A percentile compares a stretch with the other conserved stretches of the same genome.
These are phyloP conservation scores for Catharus fuscescens DNA, from an alignment of 2,113 vertebrate species.

Conservation along the genomic window DNA sequence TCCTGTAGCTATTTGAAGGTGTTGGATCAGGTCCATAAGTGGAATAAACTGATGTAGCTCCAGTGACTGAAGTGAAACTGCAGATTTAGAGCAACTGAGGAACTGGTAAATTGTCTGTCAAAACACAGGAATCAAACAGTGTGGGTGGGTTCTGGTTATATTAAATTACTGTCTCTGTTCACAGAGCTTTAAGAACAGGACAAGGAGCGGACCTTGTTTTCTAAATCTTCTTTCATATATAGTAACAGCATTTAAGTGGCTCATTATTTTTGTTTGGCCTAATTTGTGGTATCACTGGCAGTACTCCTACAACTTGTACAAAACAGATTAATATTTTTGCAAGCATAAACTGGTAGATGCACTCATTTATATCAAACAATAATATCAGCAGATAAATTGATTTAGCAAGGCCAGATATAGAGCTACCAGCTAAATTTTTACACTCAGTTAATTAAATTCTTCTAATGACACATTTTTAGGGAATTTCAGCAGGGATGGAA, in stretches of 20 bases:
- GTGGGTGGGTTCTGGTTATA: conserved; percentile 55
- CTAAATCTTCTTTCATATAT: conserved; percentile 43
- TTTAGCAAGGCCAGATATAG: not conserved
- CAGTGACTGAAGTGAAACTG: conserved; percentile 40
- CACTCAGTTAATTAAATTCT: not conserved
- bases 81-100: conserved; percentile 41
- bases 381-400: not conserved
- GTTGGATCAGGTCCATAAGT: conserved; percentile 37
- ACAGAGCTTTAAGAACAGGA: conserved; percentile 40
- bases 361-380: not conserved
- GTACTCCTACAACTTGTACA: not conserved
- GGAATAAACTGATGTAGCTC: conserved; percentile 22
- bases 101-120: conserved; percentile 66
- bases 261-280: conserved; percentile 54
- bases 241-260: conserved; percentile 51
- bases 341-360: not conserved
- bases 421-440: not conserved
- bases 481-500: not conserved
- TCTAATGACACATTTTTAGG: not conserved
- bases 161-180: conserved; percentile 47
- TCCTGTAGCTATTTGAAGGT: conserved; percentile 29
- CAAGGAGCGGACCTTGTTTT: conserved; percentile 48
- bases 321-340: conserved; percentile 34
- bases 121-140: conserved; percentile 49
- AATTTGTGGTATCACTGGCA: conserved; percentile 23